Evolutionary conservation across 2,797 vertebrate genomes (phyloP).

Genomic region (Pangasius mekongensis): DNA sequence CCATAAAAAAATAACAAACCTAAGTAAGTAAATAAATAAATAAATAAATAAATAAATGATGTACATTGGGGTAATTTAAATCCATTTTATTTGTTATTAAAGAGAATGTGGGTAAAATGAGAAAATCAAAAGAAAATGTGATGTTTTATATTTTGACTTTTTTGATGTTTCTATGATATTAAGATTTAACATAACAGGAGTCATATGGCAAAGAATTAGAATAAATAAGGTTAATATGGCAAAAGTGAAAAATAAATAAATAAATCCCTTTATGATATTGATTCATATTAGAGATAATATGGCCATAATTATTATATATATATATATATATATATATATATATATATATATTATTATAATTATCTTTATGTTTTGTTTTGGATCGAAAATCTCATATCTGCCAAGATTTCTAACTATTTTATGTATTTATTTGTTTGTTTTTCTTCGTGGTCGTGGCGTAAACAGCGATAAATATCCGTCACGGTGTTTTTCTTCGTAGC

Average conservation of each 20-base stretch:
- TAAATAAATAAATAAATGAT: background rate
- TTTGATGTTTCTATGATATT: background rate
- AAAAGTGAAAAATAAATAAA: too few species aligned
- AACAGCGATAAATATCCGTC: too few species aligned
- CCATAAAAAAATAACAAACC: background rate
- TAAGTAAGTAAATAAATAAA: background rate
- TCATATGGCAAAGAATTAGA: too few species aligned
- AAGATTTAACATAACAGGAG: background rate
- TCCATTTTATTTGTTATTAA: background rate
- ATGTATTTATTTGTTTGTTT: background rate
- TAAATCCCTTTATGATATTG: background rate
- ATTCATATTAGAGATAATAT: background rate
- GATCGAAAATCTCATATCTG: background rate
- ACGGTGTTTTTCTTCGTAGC: background rate
- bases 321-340: too few species aligned
- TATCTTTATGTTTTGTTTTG: background rate
- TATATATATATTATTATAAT: too few species aligned
- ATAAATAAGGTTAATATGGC: too few species aligned
- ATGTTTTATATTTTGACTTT: too few species aligned
- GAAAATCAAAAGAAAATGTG: too few species aligned
- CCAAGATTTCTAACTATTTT: background rate
- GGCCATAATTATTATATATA: background rate
- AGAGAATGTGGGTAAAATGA: background rate
- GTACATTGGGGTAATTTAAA: background rate
- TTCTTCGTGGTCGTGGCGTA: background rate